Conservation (phyloP, 2,113 vertebrate genomes). For the Cygnus atratus region DNA sequence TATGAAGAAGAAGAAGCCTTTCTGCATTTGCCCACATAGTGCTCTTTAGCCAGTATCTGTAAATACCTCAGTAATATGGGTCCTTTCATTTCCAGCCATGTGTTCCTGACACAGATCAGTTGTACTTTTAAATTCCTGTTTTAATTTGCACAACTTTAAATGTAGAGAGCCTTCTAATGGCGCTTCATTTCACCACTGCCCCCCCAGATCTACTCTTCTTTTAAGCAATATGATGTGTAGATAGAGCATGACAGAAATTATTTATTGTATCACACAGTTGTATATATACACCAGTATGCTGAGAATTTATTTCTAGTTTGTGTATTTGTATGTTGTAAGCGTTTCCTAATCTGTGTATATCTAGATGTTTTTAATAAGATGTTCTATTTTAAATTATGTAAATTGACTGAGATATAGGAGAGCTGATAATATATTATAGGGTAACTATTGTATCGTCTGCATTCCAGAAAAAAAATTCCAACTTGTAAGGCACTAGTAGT, state of each 20-base stretch:
- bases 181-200: conserved; percentile 75
- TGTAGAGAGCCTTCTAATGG: conserved; percentile 76
- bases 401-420: conserved; percentile 98
- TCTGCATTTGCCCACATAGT: conserved; percentile 90
- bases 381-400: conserved; percentile 99
- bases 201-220: conserved; percentile 91
- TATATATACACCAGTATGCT: conserved; percentile 97
- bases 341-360: conserved; percentile 99
- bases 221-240: conserved; percentile 99
- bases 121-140: conserved; percentile 75
- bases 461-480: conserved; percentile 90
- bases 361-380: conserved; percentile 99
- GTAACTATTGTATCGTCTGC: conserved; percentile 93
- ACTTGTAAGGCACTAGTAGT: conserved; percentile 87
- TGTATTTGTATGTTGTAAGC: conserved; percentile 99
- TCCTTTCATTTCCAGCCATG: conserved; percentile 87
- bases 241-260: conserved; percentile 99
- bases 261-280: conserved; percentile 96
- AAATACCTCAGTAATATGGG: conserved; percentile 99
- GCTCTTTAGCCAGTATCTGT: conserved; percentile 99
- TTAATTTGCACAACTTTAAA: conserved; percentile 84
- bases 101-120: conserved; percentile 77
- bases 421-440: conserved; percentile 97
- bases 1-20: conserved; percentile 76
- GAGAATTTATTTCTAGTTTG: conserved; percentile 97